Evolutionary conservation across 2,113 vertebrate genomes (phyloP), one percentile per base, ranked within the genome.

Genomic region (Lepisosteus osseus): DNA sequence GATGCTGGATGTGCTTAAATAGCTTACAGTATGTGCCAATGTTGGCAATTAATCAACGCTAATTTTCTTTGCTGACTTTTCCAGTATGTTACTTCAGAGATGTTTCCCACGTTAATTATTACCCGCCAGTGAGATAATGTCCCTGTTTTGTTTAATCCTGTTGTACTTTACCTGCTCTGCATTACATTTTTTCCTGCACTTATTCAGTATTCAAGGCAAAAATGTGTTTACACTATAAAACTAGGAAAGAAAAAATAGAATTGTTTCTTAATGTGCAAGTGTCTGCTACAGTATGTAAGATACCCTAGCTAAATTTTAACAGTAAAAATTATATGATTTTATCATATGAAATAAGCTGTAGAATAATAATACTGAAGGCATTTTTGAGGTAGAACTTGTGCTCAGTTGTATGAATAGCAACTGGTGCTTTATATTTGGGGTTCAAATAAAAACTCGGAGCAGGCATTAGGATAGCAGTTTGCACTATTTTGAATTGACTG

Each of bases 71-170:
- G 77, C 79, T 79, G 69, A 70, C 61, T 82, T 73, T 70, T 80
- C 54, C 2, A 70, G 0, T 72, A 11, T 4, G 0, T 84, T 76
- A 17, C 64, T 69, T 69, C 54, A 55, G 29, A 74, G 67, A 82
- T 74, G 78, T 80, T 86, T 89, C 75, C 78, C 79, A 14, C 15
- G 76, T 72, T 75, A 78, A 42, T 80, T 79, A 74, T 40, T 71
- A 41, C 80, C 77, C 84, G 75, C 81, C 69, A 69, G 77, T 77
- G 78, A 86, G 72, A 63, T 57, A 78, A 76, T 74, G 72, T 40
- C 73, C 78, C 76, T 78, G 77, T 77, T 69, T 17, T 70, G 61
- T 78, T 51, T 71, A 72, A 82, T 64, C 44, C 1, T 71, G 61
- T 66, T 72, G 74, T 12, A 64, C 82, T 72, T 80, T 77, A 57